Percentiles rank a stretch among this genome's conserved stretches.
Conservation (phyloP, 2,797 vertebrate genomes). For the Octomys mimax region DNA sequence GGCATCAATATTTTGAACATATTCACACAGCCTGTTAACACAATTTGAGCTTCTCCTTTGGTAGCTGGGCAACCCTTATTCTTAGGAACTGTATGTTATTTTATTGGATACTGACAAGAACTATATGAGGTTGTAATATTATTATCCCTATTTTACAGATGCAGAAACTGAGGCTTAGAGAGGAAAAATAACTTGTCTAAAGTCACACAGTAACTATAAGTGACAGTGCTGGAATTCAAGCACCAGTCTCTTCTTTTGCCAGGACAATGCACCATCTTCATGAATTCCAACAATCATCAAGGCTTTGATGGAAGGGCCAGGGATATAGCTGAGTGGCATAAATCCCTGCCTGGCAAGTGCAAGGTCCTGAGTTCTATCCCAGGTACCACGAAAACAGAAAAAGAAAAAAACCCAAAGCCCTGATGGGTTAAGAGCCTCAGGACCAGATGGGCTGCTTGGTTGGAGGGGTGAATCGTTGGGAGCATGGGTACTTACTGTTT, state of each 20-base stretch:
- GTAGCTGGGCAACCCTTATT: conserved; percentile 32
- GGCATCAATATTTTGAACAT: conserved; percentile 5
- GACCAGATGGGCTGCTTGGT: background rate
- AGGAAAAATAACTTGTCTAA: conserved; percentile 72
- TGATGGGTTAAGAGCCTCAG: background rate
- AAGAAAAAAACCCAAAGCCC: background rate
- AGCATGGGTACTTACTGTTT: conserved; percentile 9
- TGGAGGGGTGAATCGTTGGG: background rate
- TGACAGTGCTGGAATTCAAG: conserved; percentile 64
- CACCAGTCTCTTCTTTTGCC: conserved; percentile 55
- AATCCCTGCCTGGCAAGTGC: too few species aligned
- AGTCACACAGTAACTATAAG: conserved; percentile 68
- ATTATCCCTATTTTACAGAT: conserved; percentile 75
- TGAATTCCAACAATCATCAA: conserved; percentile 44
- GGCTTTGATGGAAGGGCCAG: background rate
- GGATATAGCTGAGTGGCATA: too few species aligned
- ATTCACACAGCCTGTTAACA: conserved; percentile 34
- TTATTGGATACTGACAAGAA: conserved; percentile 71
- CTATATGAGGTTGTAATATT: conserved; percentile 70
- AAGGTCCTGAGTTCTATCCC: too few species aligned
- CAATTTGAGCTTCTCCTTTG: conserved; percentile 49
- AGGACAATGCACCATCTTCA: conserved; percentile 19
- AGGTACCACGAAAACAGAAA: too few species aligned
- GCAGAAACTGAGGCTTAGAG: conserved; percentile 78
- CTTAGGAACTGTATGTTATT: conserved; percentile 66